Percentiles rank a stretch among this genome's conserved stretches.
Conservation (phyloP, 2,113 vertebrate genomes). For the Nesoenas mayeri region DNA sequence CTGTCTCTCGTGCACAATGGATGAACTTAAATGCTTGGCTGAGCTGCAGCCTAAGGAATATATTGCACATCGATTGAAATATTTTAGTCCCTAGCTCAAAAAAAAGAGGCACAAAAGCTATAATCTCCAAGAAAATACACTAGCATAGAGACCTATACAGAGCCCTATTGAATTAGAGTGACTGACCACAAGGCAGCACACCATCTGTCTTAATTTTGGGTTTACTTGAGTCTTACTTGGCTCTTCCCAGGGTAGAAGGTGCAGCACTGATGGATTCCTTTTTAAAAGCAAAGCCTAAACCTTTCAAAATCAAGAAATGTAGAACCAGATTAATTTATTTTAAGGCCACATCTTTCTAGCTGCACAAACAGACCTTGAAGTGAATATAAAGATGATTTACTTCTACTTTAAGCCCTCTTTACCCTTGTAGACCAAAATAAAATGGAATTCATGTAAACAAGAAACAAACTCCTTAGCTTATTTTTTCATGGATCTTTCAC, state of each 20-base stretch:
- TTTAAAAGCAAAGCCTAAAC: slow-evolving; percentile 41
- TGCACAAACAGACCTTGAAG: slow-evolving; percentile 28
- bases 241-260: slow-evolving; percentile 43
- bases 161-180: slow-evolving; percentile 39
- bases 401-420: slow-evolving; percentile 31
- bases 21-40: neutral
- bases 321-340: slow-evolving; percentile 36
- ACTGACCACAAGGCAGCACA: slow-evolving; percentile 56
- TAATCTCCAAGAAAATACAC: neutral
- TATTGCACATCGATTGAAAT: neutral
- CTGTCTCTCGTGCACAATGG: neutral
- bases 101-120: neutral
- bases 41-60: neutral
- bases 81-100: neutral
- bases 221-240: slow-evolving; percentile 47
- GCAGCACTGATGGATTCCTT: slow-evolving; percentile 40
- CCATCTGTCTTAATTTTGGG: slow-evolving; percentile 52
- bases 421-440: slow-evolving; percentile 34
- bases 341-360: slow-evolving; percentile 34
- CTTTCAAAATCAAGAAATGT: slow-evolving; percentile 46
- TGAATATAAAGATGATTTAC: slow-evolving; percentile 46
- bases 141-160: neutral
- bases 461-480: slow-evolving; percentile 53
- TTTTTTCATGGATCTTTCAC: slow-evolving; percentile 41
- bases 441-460: slow-evolving; percentile 46